Evolutionary conservation across 2,113 vertebrate genomes (phyloP).

Genomic region (Holacanthus passer): DNA sequence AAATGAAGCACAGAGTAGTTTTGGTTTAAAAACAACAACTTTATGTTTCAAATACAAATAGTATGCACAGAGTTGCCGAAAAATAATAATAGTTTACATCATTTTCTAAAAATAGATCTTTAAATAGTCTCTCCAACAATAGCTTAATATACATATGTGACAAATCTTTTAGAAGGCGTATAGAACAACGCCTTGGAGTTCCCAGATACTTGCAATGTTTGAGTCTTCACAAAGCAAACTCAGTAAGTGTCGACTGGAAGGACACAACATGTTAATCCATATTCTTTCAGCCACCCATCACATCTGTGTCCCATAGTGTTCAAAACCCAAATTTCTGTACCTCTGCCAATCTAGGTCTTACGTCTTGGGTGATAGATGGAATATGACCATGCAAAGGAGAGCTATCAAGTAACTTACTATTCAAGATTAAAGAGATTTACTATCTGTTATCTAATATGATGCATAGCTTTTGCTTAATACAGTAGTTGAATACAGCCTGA

Average conservation of each 20-base stretch:
- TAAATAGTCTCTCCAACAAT: constrained; percentile 86
- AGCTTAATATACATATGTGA: constrained; percentile 85
- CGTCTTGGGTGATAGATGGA: constrained; percentile 16
- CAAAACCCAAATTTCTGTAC: constrained; percentile 48
- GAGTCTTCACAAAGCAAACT: constrained; percentile 65
- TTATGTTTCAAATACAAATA: constrained; percentile 75
- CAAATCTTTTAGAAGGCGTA: constrained; percentile 76
- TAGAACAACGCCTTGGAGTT: constrained; percentile 56
- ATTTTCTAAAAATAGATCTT: constrained; percentile 87
- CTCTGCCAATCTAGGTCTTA: constrained; percentile 1
- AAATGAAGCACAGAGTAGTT: constrained; percentile 51
- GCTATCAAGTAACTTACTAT: constrained; percentile 45
- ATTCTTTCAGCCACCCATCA: constrained; percentile 15
- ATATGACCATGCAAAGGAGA: constrained; percentile 43
- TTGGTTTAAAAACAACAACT: constrained; percentile 67
- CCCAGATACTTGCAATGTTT: constrained; percentile 26
- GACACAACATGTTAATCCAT: constrained; percentile 16
- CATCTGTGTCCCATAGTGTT: constrained; percentile 19
- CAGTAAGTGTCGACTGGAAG: constrained; percentile 14
- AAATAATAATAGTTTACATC: constrained; percentile 77
- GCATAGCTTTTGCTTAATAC: constrained; percentile 72
- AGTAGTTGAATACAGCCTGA: constrained; percentile 81
- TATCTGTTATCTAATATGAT: constrained; percentile 47
- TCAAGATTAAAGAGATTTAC: constrained; percentile 49
- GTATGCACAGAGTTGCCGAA: constrained; percentile 66